Evolutionary conservation across 2,888 invertebrate genomes (phyloP), one percentile per base, ranked within the genome.

Genomic region (Leistus spinibarbis): DNA sequence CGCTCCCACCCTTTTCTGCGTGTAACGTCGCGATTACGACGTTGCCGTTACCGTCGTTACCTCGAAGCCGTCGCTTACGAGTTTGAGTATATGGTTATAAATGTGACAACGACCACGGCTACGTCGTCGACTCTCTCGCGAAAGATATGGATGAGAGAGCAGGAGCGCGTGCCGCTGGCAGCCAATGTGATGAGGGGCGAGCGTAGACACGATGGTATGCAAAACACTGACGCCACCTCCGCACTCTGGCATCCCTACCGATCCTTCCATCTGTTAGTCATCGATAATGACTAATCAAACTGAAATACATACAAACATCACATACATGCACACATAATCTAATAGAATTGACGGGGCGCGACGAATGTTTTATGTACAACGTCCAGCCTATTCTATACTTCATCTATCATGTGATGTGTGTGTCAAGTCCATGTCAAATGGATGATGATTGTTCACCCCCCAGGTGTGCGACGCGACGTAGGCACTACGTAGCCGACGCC

Each of bases 251-350:
- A 73, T 73, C 60, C 67, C 60, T 73, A 16, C 13, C 60, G 27
- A 17, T 23, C n/a, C 56, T 81, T 81, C 82, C 81, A 80, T 80
- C 79, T 80, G 78, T 80, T 74, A 76, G 76, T 76, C 80, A 80
- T 80, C 79, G 79, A 81, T 81, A 80, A 80, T 83, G 83, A 83
- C 80, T 83, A 83, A 83, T 81, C 79, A 73, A 79, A 79, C 79
- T 76, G 79, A 80, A 80, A 80, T 79, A 80, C 76, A 76, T n/a
- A 19, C 22, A 16, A 62, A 60, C 60, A 22, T 13, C 60, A 20
- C 17, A 20, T n/a, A n/a, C n/a, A n/a, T n/a, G n/a, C n/a, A n/a
- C n/a, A n/a, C n/a, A n/a, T n/a, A n/a, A n/a, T 22, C 60, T 60
- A 60, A 19, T 19, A 20, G 7, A 19, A 19, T 13, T 20, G 60